Base-by-base conservation (phyloP, 1,140 invertebrate species). In the Pachyrhynchus sulphureomaculatus region DNA sequence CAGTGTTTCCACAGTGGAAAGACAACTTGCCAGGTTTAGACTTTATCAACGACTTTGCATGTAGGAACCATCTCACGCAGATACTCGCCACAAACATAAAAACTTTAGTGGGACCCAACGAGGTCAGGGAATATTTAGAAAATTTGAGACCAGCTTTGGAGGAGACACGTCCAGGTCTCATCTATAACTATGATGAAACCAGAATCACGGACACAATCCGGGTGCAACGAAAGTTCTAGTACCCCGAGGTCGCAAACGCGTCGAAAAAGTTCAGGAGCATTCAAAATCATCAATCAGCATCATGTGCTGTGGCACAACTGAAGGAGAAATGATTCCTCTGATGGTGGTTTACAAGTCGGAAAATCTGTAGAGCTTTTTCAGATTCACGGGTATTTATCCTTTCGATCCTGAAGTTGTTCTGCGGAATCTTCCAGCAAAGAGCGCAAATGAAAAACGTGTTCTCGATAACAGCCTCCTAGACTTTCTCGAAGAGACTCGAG, bases 141-240 rank as follows among this genome's bases (percentile, higher is more conserved):
- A 54, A 54, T 39, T 39, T 54, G n/a, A 20, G 12, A 34, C 29
- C 48, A 13, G 48, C 48, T 12, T 37, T 51, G 18, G 17, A 18
- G n/a, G 48, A 51, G n/a, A 34, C 48, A 15, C 33, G 20, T 33
- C 4, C 29, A 12, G 48, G 18, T 29, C 48, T 34, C 34, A 51
- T 51, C 9, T 51, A 51, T 29, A 51, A 51, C 33, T 48, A 48
- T 33, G 45, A 48, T 23, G 29, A 48, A 48, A 48, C 45, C 9
- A 48, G 26, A 12, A 23, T 48, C 15, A 17, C 15, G n/a, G 48
- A 52, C 21, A n/a, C n/a, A 29, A 36, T 18, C 48, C 48, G 9
- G 29, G 48, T 18, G 29, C 34, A 13, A 32, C 18, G 18, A 52
- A 52, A 18, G 48, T 52, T 29, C 17, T 52, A 10, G 48, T 52